Evolutionary conservation across 2,888 invertebrate species (phyloP), one percentile per base, ranked within the genome.

Genomic region (Drosophila kanekoi): DNA sequence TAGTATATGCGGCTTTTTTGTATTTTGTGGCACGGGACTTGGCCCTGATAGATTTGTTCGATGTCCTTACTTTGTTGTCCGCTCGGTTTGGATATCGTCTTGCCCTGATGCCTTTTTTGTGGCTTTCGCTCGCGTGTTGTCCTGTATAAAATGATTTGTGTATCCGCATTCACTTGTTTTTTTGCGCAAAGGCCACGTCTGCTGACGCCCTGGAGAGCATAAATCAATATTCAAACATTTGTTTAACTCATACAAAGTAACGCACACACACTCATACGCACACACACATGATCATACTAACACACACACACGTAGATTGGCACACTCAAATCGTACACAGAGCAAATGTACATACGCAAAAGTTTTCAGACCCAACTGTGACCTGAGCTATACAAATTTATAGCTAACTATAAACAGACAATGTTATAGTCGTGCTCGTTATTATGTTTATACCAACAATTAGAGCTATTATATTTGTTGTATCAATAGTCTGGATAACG

Each of bases 71-170:
- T 33, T n/a, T 41, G 45, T 62, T 62, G 58, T 77, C 33, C 45
- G 52, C 56, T 38, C 16, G 47, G 23, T 18, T 62, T 14, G 41
- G 28, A 59, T 49, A 64, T 59, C 51, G 73, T 78, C 74, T 66
- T 44, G 48, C 20, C 45, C n/a, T 57, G 48, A 9, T 48, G 47
- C 23, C 20, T 18, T 32, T n/a, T 14, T 13, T 54, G 59, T 37
- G 18, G 9, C 35, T 60, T 35, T 35, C 16, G 33, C 59, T 54
- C 13, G 18, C 58, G 41, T 58, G 64, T 58, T 53, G 59, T 23
- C 32, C 52, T 57, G 53, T 62, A 57, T 60, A 20, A 74, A 74
- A 74, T 81, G 85, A 87, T 81, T 87, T 81, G 85, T 87, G 67
- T 84, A 64, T 41, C 71, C 65, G 69, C 69, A 57, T 52, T 67